Percentiles rank a stretch among this genome's conserved stretches.
phyloP scores from a whole-genome alignment of 2,797 vertebrate species.

The Gallinago nigripennis region DNA sequence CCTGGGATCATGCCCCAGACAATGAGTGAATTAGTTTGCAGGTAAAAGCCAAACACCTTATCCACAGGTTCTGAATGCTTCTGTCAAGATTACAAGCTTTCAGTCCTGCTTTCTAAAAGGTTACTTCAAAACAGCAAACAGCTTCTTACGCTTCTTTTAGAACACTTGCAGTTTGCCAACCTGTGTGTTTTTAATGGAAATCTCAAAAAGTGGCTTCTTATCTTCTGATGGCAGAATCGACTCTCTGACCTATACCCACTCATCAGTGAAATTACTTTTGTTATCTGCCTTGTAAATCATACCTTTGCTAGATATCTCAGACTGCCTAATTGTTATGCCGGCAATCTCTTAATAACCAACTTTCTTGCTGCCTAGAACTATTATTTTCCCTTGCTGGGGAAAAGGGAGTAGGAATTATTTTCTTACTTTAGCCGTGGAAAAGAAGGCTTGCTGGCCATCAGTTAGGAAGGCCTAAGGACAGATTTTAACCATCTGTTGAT shows the following conservation, averaged over 20 bases:
- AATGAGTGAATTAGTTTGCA: not conserved
- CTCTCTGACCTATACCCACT: not conserved
- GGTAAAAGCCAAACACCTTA: not conserved
- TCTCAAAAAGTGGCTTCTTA: not conserved
- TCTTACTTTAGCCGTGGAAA: not conserved
- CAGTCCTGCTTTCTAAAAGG: not conserved
- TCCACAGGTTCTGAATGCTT: not conserved
- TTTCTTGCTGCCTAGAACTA: not conserved
- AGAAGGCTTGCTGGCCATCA: not conserved
- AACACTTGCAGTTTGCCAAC: not conserved
- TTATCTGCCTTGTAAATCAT: constrained; percentile 23
- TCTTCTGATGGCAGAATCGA: not conserved
- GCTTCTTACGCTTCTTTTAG: not conserved
- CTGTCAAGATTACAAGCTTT: not conserved
- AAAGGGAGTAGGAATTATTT: not conserved
- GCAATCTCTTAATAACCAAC: not conserved
- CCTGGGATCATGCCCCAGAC: not conserved
- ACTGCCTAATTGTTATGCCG: constrained; percentile 16
- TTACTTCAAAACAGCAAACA: not conserved
- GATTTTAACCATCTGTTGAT: not conserved
- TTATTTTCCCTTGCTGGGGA: not conserved
- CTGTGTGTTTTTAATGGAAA: not conserved
- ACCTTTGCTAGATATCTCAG: not conserved
- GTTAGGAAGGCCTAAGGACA: not conserved
- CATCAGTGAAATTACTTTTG: constrained; percentile 53